Base-by-base conservation (phyloP, 2,797 vertebrate genomes). In the Knipowitschia caucasica region DNA sequence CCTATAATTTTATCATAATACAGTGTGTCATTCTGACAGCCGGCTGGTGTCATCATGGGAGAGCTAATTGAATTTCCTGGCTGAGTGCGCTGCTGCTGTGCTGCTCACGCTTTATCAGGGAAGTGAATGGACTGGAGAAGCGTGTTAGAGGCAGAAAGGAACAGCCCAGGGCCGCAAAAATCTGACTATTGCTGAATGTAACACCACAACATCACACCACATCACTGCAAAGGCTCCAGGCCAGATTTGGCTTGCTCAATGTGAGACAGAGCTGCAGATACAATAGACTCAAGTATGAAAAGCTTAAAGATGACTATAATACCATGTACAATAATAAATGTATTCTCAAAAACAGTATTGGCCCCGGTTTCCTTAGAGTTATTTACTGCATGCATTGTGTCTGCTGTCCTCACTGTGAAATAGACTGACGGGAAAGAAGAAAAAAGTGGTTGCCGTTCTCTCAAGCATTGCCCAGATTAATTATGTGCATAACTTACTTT, bases 401-500 rank as follows among this genome's bases (percentile, higher is more conserved):
- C 73, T 69, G 73, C 64, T 85, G 80, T 74, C 81, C 85, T 84
- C 75, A 77, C 66, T 64, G 71, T 83, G 63, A 64, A 77, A 81
- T 52, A 69, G 68, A 53, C 73, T 73, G 72, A 81, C 81, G 56
- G 77, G 64, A 84, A 81, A 76, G 73, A 82, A 67, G 78, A 82
- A 73, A 81, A 86, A 82, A 87, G 75, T 82, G 68, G 66, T 71
- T 74, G 69, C 68, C 81, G 81, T 82, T 86, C 89, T 90, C 88
- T 84, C 83, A 88, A 86, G 83, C 81, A 83, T 85, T 83, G 74
- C 85, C 83, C 78, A 79, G 82, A 85, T 87, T 89, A 82, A 89
- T 86, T 88, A 83, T 89, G 82, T 88, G 78, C 85, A 89, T 88
- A 88, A 88, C 84, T 86, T 87, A 85, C 79, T 83, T 89, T 84